phyloP scores from a whole-genome alignment of 2,888 invertebrate species.

The Apocheima hispidaria region DNA sequence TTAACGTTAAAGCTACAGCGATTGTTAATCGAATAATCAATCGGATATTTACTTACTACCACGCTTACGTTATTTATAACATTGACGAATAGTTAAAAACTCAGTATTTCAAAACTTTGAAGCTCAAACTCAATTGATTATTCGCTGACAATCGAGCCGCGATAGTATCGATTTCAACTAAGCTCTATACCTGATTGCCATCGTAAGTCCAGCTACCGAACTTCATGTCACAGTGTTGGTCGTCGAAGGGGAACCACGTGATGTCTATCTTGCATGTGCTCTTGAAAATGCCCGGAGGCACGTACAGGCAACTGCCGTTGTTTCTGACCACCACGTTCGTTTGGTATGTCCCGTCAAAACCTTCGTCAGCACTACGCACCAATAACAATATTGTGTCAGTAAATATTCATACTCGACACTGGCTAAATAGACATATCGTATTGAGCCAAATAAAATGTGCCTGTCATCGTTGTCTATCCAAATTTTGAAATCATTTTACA shows the following conservation, averaged over 20 bases:
- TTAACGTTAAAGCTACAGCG: slow-evolving; percentile 40
- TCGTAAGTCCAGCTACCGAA: slow-evolving; percentile 99
- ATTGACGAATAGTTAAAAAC: too few species aligned
- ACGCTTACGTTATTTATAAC: too few species aligned
- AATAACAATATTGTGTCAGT: slow-evolving; percentile 68
- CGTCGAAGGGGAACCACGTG: slow-evolving; percentile 99
- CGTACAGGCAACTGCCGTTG: slow-evolving; percentile 99
- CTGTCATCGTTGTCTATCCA: slow-evolving; percentile 42
- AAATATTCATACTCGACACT: slow-evolving; percentile 27
- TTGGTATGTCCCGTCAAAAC: slow-evolving; percentile 99
- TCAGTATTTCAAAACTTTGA: too few species aligned
- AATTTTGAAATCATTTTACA: background rate
- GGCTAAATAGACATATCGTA: background rate
- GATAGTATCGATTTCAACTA: slow-evolving; percentile 32
- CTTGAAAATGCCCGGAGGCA: slow-evolving; percentile 99
- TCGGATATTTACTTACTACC: slow-evolving; percentile 9
- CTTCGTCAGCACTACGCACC: slow-evolving; percentile 97
- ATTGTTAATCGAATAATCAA: slow-evolving; percentile 40
- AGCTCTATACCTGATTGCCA: slow-evolving; percentile 94
- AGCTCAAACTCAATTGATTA: slow-evolving; percentile 32
- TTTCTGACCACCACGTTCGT: slow-evolving; percentile 99
- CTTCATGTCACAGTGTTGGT: slow-evolving; percentile 99
- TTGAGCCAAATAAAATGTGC: slow-evolving; percentile 42
- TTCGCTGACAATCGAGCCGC: slow-evolving; percentile 31
- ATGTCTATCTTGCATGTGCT: slow-evolving; percentile 99